Evolutionary conservation across 1,140 invertebrate species (phyloP), one percentile per base, ranked within the genome.

Genomic region (Kradibia gibbosae): DNA sequence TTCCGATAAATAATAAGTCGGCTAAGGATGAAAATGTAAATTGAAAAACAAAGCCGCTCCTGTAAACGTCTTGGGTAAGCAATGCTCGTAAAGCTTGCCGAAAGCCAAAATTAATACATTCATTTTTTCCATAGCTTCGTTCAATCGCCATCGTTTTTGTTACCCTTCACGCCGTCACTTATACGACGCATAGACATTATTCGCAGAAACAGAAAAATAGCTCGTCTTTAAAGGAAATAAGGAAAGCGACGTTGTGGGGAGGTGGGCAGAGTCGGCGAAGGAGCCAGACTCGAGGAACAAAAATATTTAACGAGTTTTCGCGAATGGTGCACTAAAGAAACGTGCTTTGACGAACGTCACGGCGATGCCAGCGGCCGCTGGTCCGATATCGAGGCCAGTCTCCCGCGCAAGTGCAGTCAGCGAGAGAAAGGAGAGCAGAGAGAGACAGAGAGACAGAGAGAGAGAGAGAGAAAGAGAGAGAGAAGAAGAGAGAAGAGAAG

Each of bases 371-470:
- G 81, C 34, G 17, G 57, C 39, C 36, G 75, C 50, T 25, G 48
- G 42, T 67, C 42, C 48, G 80, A 71, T 70, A 85, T 85, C 86
- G 85, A 85, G 85, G 82, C 85, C 82, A 79, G 84, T 83, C 82
- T 78, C 82, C 82, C 80, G 84, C 78, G 70, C 25, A 53, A 53
- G 31, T 48, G 65, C 45, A 50, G 45, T 48, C 20, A 55, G 50
- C 48, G 76, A 80, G 76, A 55, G 45, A 76, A 76, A 45, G 60
- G 60, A 62, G 75, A 86, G 80, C 50, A 70, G 83, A 67, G 83
- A 82, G 78, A 36, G 79, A 34, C 25, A 15, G 28, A 3, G 45
- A 36, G 71, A 73, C 83, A 82, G 84, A 75, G 83, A 80, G 78
- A 83, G 73, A 84, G 83, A 82, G 65, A 82, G 82, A 80, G 78